Conservation (phyloP, 2,797 vertebrate species). For the Halcyon chelicuti region DNA sequence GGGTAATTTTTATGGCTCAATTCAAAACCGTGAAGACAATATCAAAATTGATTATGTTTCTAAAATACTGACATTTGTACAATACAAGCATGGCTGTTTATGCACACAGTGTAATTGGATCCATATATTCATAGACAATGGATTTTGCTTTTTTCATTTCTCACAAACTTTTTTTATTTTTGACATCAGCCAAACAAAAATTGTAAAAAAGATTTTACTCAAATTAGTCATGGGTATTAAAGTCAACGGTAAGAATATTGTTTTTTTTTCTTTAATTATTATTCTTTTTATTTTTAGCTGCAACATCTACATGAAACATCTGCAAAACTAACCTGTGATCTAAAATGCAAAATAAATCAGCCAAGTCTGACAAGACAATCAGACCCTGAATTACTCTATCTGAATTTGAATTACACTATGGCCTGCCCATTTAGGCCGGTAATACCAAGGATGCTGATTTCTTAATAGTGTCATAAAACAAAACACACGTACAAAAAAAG, state of each 20-base stretch:
- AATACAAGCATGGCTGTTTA: not conserved
- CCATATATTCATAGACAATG: not conserved
- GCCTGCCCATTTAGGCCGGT: not conserved
- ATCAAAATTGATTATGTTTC: not conserved
- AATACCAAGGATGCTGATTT: not conserved
- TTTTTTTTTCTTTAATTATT: too few species aligned
- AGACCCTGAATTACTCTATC: not conserved
- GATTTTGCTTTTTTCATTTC: not conserved
- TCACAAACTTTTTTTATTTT: not conserved
- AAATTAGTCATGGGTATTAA: not conserved
- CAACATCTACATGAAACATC: not conserved
- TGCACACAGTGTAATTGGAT: not conserved
- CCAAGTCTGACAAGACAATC: not conserved
- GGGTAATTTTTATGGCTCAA: not conserved
- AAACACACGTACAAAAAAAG: not conserved
- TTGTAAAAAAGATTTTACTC: not conserved
- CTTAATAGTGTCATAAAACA: not conserved
- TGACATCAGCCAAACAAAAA: not conserved
- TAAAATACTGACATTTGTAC: not conserved
- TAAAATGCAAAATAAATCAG: not conserved
- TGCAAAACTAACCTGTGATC: not conserved
- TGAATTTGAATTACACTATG: not conserved
- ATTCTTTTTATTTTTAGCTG: not conserved
- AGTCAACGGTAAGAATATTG: not conserved
- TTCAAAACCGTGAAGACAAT: not conserved